Evolutionary conservation across 2,113 vertebrate genomes (phyloP), one percentile per base, ranked within the genome.

Genomic region (Vidua chalybeata): DNA sequence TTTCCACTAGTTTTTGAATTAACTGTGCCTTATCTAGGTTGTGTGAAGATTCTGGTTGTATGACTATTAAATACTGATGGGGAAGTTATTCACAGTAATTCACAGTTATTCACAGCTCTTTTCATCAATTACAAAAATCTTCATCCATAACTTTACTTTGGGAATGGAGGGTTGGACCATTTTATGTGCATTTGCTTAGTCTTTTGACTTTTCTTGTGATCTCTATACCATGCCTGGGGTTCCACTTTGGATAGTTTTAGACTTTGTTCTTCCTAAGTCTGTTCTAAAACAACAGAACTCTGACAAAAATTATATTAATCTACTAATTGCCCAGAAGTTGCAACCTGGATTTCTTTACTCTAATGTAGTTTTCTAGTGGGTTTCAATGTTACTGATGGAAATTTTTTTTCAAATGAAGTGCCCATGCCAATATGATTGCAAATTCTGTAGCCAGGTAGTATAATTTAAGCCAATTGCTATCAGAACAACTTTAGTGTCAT

Each of bases 371-470:
- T 87, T 84, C 35, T n/a, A n/a, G n/a, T n/a, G n/a, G 2, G 3
- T 81, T 68, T 68, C n/a, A 79, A 8, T 24, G 7, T 23, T 73
- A 61, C 23, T 28, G 26, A 66, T 33, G 41, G 15, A 61, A 39
- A 1, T 1, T 2, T 52, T 63, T 80, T 66, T 72, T 74, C 8
- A 61, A 56, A 87, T 11, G 4, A 7, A 17, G 24, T 55, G 20
- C 7, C 30, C 15, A 10, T 43, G 7, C 4, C n/a, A 1, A 0
- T 1, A 0, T 48, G 26, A 18, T 69, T 66, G 17, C 8, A 61
- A 46, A 26, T 37, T 61, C 39, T 77, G 15, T 46, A 66, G 33
- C 20, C 61, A 41, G 31, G 4, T 33, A 61, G 9, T 68, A 35
- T 45, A 0, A 4, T 43, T 77, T 61, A 52, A 87, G 15, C 9